Evolutionary conservation across 2,797 vertebrate species (phyloP).

Genomic region (Kryptopterus vitreolus): DNA sequence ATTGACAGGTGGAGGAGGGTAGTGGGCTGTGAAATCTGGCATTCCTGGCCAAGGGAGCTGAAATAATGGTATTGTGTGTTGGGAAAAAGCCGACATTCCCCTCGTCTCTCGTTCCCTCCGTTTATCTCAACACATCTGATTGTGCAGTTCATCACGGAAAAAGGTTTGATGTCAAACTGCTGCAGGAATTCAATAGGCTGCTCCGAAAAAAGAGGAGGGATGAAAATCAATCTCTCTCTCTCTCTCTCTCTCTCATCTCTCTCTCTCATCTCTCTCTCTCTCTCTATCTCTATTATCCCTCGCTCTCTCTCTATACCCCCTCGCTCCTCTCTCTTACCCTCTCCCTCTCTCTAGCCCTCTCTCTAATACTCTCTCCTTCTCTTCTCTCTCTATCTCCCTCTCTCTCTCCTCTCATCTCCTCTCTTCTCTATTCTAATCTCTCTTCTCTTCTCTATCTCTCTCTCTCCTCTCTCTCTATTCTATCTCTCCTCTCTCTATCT

Average conservation of each 20-base stretch:
- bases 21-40: conserved; percentile 92
- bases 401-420: no score
- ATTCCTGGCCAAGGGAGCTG: conserved; percentile 96
- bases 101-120: conserved; percentile 70
- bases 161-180: conserved; percentile 86
- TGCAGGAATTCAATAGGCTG: conserved; percentile 80
- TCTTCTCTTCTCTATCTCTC: conserved; percentile 40
- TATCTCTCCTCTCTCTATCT: conserved; percentile 2
- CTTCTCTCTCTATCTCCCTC: neutral
- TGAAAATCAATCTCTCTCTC: conserved; percentile 54
- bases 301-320: conserved; percentile 24
- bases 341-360: no score
- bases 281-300: conserved; percentile 37
- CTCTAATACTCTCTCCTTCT: no score
- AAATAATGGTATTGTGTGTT: conserved; percentile 96
- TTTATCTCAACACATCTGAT: conserved; percentile 80
- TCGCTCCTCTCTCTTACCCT: conserved; percentile 36
- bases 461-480: conserved; percentile 23
- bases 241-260: conserved; percentile 33
- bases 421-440: no score
- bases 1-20: conserved; percentile 79
- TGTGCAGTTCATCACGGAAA: conserved; percentile 86
- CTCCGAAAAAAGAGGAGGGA: conserved; percentile 70
- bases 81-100: conserved; percentile 84
- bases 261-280: no score